Evolutionary conservation across 2,888 invertebrate genomes (phyloP), one percentile per base, ranked within the genome.

Genomic region (Platycnemis pennipes): DNA sequence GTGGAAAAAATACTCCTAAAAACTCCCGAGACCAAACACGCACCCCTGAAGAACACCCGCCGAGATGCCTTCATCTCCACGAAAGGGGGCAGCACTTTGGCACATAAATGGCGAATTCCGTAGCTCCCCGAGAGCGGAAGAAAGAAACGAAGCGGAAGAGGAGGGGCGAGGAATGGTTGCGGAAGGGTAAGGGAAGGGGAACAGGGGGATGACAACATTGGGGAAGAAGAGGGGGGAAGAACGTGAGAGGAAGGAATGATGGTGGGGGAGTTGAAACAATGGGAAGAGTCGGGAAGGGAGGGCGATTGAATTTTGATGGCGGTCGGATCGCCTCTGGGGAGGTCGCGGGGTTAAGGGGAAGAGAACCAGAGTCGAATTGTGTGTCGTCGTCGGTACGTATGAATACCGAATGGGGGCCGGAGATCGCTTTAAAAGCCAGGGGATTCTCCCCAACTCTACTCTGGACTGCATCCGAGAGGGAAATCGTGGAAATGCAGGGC

Each of bases 391-490:
- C 63, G n/a, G 63, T 63, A 63, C 63, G 63, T 63, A 63, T 63
- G 63, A 63, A 63, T 63, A 63, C 26, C 63, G 63, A 63, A 63
- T 63, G 2, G 63, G n/a, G 22, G n/a, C 63, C 22, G 26, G 63
- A 7, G n/a, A 63, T 63, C 63, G 63, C n/a, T 63, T 63, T 63
- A 26, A 63, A 63, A 63, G 63, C 63, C 63, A 26, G 3, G 63
- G 63, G 53, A 1, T 16, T 53, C 53, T 13, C 53, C 19, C 53
- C 16, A 53, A 53, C n/a, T 4, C 26, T n/a, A 5, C 63, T 63
- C n/a, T 63, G 63, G n/a, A 63, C n/a, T 63, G 63, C n/a, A 63
- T 63, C n/a, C 63, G 63, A 63, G n/a, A 63, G 63, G 63, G 63
- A 63, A 63, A 63, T 63, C 63, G 63, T n/a, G 7, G 63, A 49